Percentiles rank a stretch among this genome's conserved stretches.
Conservation (phyloP, 53 echinoderm and acorn worm species). For the Stichopus horrens region DNA sequence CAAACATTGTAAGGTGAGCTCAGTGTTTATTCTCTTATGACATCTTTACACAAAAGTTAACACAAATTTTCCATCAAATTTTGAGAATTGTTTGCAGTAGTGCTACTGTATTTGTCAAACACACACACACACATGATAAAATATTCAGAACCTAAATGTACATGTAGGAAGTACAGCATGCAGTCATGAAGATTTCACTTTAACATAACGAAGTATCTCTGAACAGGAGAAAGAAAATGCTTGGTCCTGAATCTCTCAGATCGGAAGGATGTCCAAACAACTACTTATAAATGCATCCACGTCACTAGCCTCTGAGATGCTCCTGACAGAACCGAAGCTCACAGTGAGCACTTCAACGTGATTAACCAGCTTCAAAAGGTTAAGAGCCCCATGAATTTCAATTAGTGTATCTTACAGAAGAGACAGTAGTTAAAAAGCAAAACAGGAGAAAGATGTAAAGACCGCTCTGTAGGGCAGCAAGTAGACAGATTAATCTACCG, state of each 20-base stretch:
- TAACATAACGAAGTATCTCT: background rate
- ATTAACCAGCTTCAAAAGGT: constrained; percentile 22
- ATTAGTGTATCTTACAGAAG: background rate
- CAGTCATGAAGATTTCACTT: too few species aligned
- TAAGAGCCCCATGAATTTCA: constrained; percentile 22
- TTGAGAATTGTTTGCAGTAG: too few species aligned
- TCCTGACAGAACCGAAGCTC: background rate
- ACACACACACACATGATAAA: too few species aligned
- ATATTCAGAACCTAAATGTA: too few species aligned
- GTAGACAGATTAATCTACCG: background rate
- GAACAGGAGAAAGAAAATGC: background rate
- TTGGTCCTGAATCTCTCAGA: background rate
- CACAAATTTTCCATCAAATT: too few species aligned
- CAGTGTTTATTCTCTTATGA: too few species aligned
- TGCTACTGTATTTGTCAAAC: too few species aligned
- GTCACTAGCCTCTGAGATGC: background rate
- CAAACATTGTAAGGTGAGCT: too few species aligned
- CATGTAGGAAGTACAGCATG: too few species aligned
- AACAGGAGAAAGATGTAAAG: background rate
- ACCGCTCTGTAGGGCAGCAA: background rate
- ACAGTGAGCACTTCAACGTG: background rate
- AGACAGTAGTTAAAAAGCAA: background rate
- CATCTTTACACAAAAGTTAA: too few species aligned
- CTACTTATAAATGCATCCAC: background rate
- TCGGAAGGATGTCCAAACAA: background rate